phyloP scores from a whole-genome alignment of 2,797 vertebrate species.

The Schizopygopsis malacanthus region DNA sequence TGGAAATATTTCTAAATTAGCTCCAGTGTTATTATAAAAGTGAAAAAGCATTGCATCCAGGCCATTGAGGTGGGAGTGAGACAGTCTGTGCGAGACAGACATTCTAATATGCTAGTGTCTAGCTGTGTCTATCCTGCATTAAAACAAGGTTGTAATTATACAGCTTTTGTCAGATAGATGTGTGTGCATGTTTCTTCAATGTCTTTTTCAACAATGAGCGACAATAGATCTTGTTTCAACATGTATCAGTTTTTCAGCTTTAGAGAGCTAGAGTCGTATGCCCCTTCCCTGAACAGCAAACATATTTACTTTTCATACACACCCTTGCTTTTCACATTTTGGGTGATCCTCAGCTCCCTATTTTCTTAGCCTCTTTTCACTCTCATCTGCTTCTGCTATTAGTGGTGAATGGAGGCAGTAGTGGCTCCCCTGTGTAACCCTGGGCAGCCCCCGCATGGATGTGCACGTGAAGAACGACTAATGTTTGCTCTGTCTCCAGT shows the following conservation, averaged over 20 bases:
- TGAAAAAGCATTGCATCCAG: not conserved
- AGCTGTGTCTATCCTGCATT: constrained; percentile 40
- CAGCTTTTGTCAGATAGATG: constrained; percentile 37
- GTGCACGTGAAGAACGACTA: not conserved
- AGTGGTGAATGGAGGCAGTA: constrained; percentile 15
- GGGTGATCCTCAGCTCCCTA: not conserved
- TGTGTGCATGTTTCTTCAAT: constrained; percentile 26
- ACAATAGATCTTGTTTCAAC: constrained; percentile 41
- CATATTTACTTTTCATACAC: not conserved
- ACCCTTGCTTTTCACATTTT: not conserved
- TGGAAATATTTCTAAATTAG: not conserved
- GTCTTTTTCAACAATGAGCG: constrained; percentile 26
- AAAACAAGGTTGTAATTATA: constrained; percentile 53
- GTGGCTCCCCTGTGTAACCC: constrained; percentile 31
- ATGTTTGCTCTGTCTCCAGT: constrained; percentile 38
- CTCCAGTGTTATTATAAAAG: not conserved
- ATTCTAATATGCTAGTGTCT: constrained; percentile 40
- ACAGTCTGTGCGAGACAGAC: constrained; percentile 23
- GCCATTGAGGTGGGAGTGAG: not conserved
- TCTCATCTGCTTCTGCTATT: constrained; percentile 54
- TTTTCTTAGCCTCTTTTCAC: not conserved
- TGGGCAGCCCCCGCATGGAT: not conserved
- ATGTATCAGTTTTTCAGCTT: constrained; percentile 1
- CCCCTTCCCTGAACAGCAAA: not conserved
- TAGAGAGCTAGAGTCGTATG: constrained; percentile 9